A percentile compares a stretch with the other conserved stretches of the same genome.
Conservation (phyloP, 2,113 vertebrate genomes). For the Setophaga petechia region DNA sequence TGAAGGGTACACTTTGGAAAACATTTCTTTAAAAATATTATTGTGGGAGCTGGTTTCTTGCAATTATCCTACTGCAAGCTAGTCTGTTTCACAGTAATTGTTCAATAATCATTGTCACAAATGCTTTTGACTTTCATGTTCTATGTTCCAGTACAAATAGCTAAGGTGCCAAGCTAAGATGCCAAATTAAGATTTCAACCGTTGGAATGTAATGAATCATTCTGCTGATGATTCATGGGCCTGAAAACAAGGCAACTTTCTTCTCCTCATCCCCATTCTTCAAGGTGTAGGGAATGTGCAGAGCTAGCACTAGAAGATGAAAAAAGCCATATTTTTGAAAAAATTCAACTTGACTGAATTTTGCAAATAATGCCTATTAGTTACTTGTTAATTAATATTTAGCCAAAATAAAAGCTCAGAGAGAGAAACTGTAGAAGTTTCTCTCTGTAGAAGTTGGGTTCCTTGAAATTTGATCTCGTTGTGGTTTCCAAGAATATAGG, state of each 20-base stretch:
- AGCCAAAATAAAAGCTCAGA: neutral
- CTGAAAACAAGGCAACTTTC: slow-evolving; percentile 52
- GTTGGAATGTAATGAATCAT: slow-evolving; percentile 1
- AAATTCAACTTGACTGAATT: neutral
- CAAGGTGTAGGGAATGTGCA: neutral
- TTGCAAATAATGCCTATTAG: neutral
- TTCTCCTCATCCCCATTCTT: neutral
- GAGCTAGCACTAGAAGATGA: neutral
- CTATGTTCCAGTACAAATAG: neutral
- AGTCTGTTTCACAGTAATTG: neutral
- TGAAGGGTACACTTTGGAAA: slow-evolving; percentile 28
- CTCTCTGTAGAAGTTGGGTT: neutral
- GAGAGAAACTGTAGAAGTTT: neutral
- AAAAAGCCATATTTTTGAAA: neutral
- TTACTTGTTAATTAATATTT: neutral
- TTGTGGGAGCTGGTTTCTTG: slow-evolving; percentile 15
- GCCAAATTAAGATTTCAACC: slow-evolving; percentile 6
- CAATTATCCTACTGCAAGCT: neutral
- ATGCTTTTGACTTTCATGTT: neutral
- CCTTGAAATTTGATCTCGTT: neutral
- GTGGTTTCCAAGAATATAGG: neutral
- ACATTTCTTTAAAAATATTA: slow-evolving; percentile 34
- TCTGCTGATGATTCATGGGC: neutral
- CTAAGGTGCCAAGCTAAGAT: slow-evolving; percentile 2
- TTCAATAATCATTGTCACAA: neutral